These are phyloP conservation scores for Castor canadensis DNA, from an alignment of 2,113 vertebrate species.

Conservation along the genomic window DNA sequence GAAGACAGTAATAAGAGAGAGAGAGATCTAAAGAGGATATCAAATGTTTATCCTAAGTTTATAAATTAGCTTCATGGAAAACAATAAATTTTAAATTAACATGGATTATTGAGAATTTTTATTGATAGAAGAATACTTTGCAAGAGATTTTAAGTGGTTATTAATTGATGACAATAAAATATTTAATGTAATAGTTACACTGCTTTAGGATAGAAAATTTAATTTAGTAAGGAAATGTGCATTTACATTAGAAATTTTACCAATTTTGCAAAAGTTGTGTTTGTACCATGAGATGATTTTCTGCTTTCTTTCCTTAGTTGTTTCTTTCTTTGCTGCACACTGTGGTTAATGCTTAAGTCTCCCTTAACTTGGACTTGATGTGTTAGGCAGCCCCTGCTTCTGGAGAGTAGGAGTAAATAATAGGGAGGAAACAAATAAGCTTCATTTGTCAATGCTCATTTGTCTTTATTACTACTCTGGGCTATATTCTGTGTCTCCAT, in stretches of 20 bases:
- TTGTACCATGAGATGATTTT: not conserved
- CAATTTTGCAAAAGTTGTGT: not conserved
- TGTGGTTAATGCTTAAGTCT: not conserved
- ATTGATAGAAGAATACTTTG: not conserved
- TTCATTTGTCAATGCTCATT: slow-evolving; percentile 58
- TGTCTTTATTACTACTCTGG: slow-evolving; percentile 67
- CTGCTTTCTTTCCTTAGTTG: not conserved
- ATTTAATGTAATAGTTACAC: not conserved
- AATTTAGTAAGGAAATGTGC: not conserved
- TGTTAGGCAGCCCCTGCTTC: not conserved
- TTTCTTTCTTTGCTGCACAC: not conserved
- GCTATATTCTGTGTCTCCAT: slow-evolving; percentile 2
- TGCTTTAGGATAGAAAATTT: not conserved
- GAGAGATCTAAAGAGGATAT: too few relatives aligned
- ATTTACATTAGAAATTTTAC: slow-evolving; percentile 11
- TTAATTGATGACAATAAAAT: not conserved
- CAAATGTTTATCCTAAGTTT: too few relatives aligned
- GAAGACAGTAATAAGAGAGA: not conserved
- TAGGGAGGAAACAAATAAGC: slow-evolving; percentile 54
- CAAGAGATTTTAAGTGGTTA: not conserved
- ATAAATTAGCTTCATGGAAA: not conserved
- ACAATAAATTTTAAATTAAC: not conserved
- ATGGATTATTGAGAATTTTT: not conserved
- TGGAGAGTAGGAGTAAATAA: slow-evolving; percentile 61
- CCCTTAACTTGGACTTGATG: not conserved